Base-by-base conservation (phyloP, 2,888 invertebrate genomes). In the Cantharis flavilabris region DNA sequence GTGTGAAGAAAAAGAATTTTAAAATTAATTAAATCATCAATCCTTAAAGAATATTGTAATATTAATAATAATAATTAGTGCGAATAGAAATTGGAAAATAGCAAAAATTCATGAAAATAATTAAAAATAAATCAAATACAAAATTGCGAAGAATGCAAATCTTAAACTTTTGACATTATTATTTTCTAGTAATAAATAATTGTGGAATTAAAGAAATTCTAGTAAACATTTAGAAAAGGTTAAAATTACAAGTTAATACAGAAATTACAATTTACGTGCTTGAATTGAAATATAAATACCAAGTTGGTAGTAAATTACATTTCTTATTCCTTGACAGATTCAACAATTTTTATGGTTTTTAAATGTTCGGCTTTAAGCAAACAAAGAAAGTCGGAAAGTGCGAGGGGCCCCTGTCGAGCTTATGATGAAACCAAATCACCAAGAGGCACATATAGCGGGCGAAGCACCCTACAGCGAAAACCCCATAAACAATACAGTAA, bases 401-500 rank as follows among this genome's bases (percentile, higher is more conserved):
- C 79, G 79, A 76, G 79, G 80, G 80, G 73, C 71, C 82, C 82
- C 81, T 79, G 83, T 71, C 49, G 82, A 23, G 82, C 72, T 75
- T 72, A 75, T 76, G 80, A 82, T 81, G 83, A 81, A 80, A 81
- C 81, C 80, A 79, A 78, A 77, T 82, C 76, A 80, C 80, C 78
- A 79, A 80, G 80, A 81, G 79, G 80, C 81, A 80, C 80, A 80
- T 80, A 78, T 80, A 81, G 82, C 82, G 82, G 83, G 83, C 81
- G 82, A 81, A 75, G 79, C 81, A 77, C 82, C 83, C 83, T 76
- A 81, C 78, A 76, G 83, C 78, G 84, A 79, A 81, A 78, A 78
- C 82, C 86, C 84, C 86, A 87, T 87, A 87, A 87, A 87, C 86
- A 87, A 87, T 86, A 83, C 85, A 84, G 84, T 85, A 86, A 86